These are phyloP conservation scores for Ceratina australensis DNA, from an alignment of 1,140 invertebrate species.

Conservation along the genomic window DNA sequence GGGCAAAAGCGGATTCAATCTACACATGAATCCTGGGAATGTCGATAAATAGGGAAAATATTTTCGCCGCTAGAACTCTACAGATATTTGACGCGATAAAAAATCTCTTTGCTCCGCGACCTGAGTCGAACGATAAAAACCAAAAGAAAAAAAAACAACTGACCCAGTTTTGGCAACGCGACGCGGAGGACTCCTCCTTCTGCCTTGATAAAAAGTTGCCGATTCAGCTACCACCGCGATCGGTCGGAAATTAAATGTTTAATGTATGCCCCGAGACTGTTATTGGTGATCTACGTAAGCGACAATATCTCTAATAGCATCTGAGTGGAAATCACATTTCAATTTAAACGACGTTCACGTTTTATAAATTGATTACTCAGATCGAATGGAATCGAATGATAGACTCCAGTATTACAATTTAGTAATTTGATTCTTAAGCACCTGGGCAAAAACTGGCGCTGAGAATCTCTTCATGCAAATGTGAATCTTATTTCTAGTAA, in stretches of 20 bases:
- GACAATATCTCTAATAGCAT: not conserved
- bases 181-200: slow-evolving; percentile 8
- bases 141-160: slow-evolving; percentile 17
- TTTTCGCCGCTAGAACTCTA: not conserved
- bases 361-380: not conserved
- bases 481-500: too few species aligned
- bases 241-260: slow-evolving; percentile 43
- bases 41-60: slow-evolving; percentile 10
- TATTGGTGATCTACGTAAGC: not conserved
- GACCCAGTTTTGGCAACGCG: slow-evolving; percentile 28
- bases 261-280: slow-evolving; percentile 14
- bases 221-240: slow-evolving; percentile 21
- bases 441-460: too few species aligned
- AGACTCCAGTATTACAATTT: too few species aligned
- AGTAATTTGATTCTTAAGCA: too few species aligned
- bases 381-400: not conserved
- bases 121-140: slow-evolving; percentile 4
- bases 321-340: not conserved
- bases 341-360: not conserved
- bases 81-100: slow-evolving; percentile 8
- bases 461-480: too few species aligned
- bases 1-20: slow-evolving; percentile 7
- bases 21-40: not conserved
- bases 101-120: slow-evolving; percentile 17
- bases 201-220: slow-evolving; percentile 35